phyloP scores from a whole-genome alignment of 2,888 invertebrate genomes.

The Himalopsyche kuldschensis region DNA sequence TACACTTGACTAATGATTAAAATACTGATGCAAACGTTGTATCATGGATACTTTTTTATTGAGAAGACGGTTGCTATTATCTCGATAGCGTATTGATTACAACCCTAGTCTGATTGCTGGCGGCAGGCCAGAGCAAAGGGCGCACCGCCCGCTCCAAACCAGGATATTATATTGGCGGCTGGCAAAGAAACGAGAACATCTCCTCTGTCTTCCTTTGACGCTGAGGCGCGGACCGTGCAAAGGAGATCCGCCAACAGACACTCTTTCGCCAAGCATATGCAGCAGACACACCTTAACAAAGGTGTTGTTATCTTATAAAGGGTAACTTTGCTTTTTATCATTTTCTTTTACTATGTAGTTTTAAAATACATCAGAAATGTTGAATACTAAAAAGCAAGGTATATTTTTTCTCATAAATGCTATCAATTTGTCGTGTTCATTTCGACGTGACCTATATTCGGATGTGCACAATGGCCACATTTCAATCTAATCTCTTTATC shows the following conservation, averaged over 20 bases:
- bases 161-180: background rate
- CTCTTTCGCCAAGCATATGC: background rate
- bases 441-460: too few relatives aligned
- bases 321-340: too few relatives aligned
- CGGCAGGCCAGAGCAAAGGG: constrained; percentile 49
- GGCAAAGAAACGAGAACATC: background rate
- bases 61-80: background rate
- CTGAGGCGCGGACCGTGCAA: background rate
- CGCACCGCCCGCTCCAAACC: constrained; percentile 42
- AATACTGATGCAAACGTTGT: too few relatives aligned
- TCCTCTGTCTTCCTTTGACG: background rate
- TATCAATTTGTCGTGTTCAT: too few relatives aligned
- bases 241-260: background rate
- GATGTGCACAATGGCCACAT: too few relatives aligned
- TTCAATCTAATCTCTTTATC: too few relatives aligned
- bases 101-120: constrained; percentile 42
- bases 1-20: too few relatives aligned
- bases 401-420: too few relatives aligned
- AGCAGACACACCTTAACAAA: background rate
- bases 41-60: too few relatives aligned
- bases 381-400: too few relatives aligned
- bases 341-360: too few relatives aligned
- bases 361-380: too few relatives aligned
- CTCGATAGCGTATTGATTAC: background rate
- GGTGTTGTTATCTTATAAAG: background rate